Percentiles rank a stretch among this genome's conserved stretches.
Conservation (phyloP, 2,113 vertebrate species). For the Oxyura jamaicensis region DNA sequence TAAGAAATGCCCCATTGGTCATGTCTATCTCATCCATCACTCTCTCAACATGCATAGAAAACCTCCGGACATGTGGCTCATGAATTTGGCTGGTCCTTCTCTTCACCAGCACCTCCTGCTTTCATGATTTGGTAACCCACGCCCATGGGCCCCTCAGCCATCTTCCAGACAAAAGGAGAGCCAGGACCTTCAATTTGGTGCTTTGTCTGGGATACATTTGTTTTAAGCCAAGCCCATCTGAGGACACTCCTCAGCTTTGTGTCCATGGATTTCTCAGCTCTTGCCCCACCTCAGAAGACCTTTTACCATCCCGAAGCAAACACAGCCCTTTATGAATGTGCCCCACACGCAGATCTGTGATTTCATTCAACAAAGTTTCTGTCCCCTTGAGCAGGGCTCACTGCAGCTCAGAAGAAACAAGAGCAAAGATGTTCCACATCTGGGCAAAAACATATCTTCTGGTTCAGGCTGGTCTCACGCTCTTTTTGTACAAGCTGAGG, state of each 20-base stretch:
- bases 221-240: background rate
- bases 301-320: background rate
- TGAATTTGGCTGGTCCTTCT: background rate
- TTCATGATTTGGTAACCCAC: background rate
- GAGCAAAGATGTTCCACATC: background rate
- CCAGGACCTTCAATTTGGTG: background rate
- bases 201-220: background rate
- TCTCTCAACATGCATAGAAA: too few relatives aligned
- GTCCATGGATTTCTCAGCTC: background rate
- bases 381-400: background rate
- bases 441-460: background rate
- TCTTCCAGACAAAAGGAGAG: background rate
- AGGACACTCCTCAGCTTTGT: background rate
- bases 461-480: background rate
- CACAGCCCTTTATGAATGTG: background rate
- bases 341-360: background rate
- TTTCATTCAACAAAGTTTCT: background rate
- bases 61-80: too few relatives aligned
- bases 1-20: background rate
- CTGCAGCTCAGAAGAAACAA: background rate
- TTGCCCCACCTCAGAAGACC: background rate
- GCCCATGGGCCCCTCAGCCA: fast-evolving
- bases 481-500: background rate
- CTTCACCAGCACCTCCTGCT: background rate
- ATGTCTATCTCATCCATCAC: background rate